Evolutionary conservation across 2,888 invertebrate genomes (phyloP), one percentile per base, ranked within the genome.

Genomic region (Syrista parreyssii): DNA sequence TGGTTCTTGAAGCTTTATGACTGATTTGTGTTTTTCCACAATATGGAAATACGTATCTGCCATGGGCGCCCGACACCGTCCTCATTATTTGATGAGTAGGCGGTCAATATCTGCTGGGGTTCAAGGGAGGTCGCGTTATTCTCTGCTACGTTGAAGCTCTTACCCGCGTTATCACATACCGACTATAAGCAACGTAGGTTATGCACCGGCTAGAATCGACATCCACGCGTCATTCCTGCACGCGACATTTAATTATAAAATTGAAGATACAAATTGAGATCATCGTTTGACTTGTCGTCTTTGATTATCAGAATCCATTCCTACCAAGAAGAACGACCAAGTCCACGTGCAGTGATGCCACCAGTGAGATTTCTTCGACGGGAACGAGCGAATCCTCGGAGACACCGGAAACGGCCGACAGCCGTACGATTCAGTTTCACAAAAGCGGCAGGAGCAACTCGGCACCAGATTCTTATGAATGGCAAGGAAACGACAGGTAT

Each of bases 381-480:
- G 80, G 68, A 72, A 74, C 81, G 78, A 78, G 78, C 76, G 79
- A 80, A 77, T 78, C 79, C 72, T 69, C 78, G 32, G 76, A 76
- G 76, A 79, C 75, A 30, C 72, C 68, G 33, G 83, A 84, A 76
- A 73, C 75, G 75, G 88, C 91, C 71, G 91, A 92, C 15, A 92
- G 91, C 6, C 91, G 92, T 69, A 87, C 92, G 3, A 92, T 93
- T 77, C 92, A 93, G 83, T 94, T 94, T 82, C 93, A 93, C 75
- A 92, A 93, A 73, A 92, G 94, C 68, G 95, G 95, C 4, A 93
- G 96, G 75, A 96, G 96, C 30, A 95, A 96, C 89, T 96, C 96
- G 12, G 96, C 96, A 15, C 96, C 96, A 0, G 95, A 94, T 71
- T 94, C 95, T 31, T 95, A 95, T 82, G 92, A 92, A 78, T 92